Conservation (phyloP, 2,797 vertebrate genomes). For the Myotis myotis region DNA sequence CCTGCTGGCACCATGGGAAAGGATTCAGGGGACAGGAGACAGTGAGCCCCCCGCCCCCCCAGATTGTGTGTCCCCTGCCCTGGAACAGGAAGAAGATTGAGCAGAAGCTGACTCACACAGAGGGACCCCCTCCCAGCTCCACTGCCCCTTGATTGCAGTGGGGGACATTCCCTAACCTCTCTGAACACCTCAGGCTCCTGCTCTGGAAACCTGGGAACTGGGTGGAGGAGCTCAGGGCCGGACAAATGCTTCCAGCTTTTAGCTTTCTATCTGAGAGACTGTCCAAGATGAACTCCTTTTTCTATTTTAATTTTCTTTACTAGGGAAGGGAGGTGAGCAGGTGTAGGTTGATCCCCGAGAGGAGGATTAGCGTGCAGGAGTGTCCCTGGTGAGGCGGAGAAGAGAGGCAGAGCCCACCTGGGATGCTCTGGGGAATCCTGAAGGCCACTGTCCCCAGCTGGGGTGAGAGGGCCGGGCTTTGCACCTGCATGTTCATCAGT, state of each 20-base stretch:
- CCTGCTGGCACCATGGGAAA: background rate
- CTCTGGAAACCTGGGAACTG: background rate
- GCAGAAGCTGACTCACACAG: background rate
- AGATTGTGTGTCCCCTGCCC: accelerated
- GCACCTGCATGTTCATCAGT: background rate
- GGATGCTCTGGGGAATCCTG: background rate
- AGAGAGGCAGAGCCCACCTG: background rate
- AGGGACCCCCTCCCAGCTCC: background rate
- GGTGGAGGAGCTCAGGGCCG: background rate
- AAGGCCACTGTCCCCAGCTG: background rate
- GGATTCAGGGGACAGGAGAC: background rate
- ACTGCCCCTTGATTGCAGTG: background rate
- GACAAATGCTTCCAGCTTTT: background rate
- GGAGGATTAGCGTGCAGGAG: background rate
- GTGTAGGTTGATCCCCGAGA: background rate
- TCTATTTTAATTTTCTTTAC: background rate
- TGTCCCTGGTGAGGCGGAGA: background rate
- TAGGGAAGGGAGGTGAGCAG: background rate
- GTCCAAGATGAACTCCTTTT: background rate
- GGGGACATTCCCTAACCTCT: background rate
- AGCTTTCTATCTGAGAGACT: background rate
- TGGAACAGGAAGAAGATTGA: background rate
- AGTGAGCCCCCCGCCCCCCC: background rate
- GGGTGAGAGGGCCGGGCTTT: background rate
- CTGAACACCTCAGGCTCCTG: background rate